Percentiles rank a stretch among this genome's conserved stretches.
phyloP scores from a whole-genome alignment of 2,888 invertebrate genomes.

The Heliconius ismenius region DNA sequence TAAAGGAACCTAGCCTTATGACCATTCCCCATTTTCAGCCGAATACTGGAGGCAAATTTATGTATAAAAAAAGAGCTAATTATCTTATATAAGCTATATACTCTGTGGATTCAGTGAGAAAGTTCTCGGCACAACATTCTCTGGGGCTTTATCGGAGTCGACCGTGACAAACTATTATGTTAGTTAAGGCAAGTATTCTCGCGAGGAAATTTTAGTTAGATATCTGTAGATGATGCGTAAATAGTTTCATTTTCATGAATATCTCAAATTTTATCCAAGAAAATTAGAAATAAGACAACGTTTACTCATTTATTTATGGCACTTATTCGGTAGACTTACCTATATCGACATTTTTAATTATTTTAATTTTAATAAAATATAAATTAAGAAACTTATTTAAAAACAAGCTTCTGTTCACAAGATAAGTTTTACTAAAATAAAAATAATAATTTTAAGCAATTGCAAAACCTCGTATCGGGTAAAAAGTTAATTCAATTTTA shows the following conservation, averaged over 20 bases:
- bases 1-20: no score
- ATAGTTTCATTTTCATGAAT: background rate
- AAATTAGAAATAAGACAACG: background rate
- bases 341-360: no score
- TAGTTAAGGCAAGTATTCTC: slow-evolving; percentile 6
- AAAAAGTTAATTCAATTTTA: no score
- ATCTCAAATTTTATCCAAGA: background rate
- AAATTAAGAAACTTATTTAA: no score
- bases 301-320: background rate
- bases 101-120: background rate
- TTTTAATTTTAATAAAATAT: background rate
- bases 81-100: background rate
- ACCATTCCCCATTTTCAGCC: no score
- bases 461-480: no score
- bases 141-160: background rate
- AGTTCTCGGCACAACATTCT: slow-evolving; percentile 6
- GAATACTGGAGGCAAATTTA: no score
- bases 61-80: background rate
- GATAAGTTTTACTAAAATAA: no score
- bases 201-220: background rate
- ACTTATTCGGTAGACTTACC: background rate
- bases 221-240: background rate
- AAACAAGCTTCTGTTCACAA: no score
- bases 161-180: slow-evolving; percentile 11
- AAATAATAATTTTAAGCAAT: no score